Conservation (phyloP, 2,113 vertebrate genomes). For the Romanogobio albipinnatus region DNA sequence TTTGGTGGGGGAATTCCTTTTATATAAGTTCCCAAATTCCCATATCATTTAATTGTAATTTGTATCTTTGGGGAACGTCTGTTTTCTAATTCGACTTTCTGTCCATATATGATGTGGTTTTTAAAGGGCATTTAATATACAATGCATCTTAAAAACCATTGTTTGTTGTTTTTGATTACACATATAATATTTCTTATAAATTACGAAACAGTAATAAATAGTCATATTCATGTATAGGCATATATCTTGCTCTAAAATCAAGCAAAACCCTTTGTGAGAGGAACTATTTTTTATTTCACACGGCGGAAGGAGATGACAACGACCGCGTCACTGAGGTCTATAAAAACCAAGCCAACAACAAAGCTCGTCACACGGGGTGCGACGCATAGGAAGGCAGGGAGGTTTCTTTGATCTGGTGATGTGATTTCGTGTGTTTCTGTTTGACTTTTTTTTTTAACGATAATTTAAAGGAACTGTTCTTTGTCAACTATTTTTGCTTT, state of each 20-base stretch:
- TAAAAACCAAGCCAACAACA: slow-evolving; percentile 27
- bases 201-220: background rate
- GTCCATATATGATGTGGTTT: background rate
- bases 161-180: background rate
- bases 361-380: background rate
- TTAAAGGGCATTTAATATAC: background rate
- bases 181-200: background rate
- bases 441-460: background rate
- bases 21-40: background rate
- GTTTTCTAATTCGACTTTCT: background rate
- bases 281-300: slow-evolving; percentile 58
- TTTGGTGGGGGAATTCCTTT: background rate
- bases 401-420: background rate
- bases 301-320: slow-evolving; percentile 57
- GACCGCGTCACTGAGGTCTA: slow-evolving; percentile 46
- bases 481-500: background rate
- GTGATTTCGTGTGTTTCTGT: background rate
- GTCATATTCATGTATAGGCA: too few relatives aligned
- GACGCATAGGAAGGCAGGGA: background rate
- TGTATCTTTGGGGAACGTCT: background rate
- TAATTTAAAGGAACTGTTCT: background rate
- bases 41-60: background rate
- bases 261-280: background rate
- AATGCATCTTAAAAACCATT: background rate
- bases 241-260: background rate